These are phyloP conservation scores for Heteromormyrus szaboi DNA, from an alignment of 2,797 vertebrate species.

Conservation along the genomic window DNA sequence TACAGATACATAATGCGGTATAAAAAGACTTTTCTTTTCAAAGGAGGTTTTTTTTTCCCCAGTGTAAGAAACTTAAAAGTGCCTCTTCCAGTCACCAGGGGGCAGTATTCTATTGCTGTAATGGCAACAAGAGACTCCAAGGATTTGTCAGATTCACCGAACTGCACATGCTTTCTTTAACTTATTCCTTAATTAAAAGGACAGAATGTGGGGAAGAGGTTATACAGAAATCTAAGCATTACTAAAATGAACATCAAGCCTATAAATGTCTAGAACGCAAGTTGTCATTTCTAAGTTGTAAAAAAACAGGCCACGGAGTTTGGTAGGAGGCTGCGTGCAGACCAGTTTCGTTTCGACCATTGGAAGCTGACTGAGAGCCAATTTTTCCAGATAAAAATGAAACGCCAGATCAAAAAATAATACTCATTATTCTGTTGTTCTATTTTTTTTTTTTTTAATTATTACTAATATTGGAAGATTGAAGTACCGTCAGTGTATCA, in stretches of 20 bases:
- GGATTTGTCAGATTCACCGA: slow-evolving; percentile 18
- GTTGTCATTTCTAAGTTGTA: slow-evolving; percentile 56
- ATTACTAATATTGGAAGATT: slow-evolving; percentile 15
- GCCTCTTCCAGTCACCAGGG: slow-evolving; percentile 53
- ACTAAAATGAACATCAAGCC: slow-evolving; percentile 32
- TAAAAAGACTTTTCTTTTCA: slow-evolving; percentile 45
- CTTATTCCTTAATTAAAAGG: slow-evolving; percentile 31
- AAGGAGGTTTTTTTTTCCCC: slow-evolving; percentile 36
- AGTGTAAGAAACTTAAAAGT: slow-evolving; percentile 36
- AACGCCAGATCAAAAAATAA: neutral
- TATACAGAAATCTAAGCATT: slow-evolving; percentile 35
- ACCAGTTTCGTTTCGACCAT: neutral
- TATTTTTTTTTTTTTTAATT: neutral
- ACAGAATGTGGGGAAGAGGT: slow-evolving; percentile 31
- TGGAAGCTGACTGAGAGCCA: neutral
- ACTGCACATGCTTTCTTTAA: slow-evolving; percentile 32
- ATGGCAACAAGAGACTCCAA: slow-evolving; percentile 49
- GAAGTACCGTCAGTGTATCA: slow-evolving; percentile 6
- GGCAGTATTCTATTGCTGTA: slow-evolving; percentile 57
- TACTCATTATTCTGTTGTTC: neutral
- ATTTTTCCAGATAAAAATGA: neutral
- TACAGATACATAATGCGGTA: slow-evolving; percentile 59
- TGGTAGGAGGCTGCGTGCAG: slow-evolving; percentile 8
- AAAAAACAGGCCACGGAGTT: slow-evolving; percentile 36
- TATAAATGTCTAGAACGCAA: slow-evolving; percentile 36